These are phyloP conservation scores for Rhinoderma darwinii DNA, from an alignment of 2,113 vertebrate species.

Conservation along the genomic window DNA sequence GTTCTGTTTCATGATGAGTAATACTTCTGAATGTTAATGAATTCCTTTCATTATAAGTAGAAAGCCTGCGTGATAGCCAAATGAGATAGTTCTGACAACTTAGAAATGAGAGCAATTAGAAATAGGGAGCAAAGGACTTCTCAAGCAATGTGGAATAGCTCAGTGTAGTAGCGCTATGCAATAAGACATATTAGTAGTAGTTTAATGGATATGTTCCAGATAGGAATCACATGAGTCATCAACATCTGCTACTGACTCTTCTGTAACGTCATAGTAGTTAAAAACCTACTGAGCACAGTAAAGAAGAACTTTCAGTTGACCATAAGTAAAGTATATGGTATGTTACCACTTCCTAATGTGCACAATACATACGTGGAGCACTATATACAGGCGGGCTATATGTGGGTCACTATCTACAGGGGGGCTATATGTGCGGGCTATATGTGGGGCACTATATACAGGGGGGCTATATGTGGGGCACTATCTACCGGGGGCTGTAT, in stretches of 20 bases:
- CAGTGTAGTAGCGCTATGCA: conserved; percentile 3
- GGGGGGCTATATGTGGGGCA: too few species aligned
- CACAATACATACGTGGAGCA: not conserved
- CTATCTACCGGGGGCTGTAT: too few species aligned
- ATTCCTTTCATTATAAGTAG: conserved; percentile 41
- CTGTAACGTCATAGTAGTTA: not conserved
- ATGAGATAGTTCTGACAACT: conserved; percentile 45
- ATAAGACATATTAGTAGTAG: conserved; percentile 24
- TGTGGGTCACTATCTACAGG: too few species aligned
- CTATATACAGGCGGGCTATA: too few species aligned
- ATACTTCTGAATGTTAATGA: conserved; percentile 33
- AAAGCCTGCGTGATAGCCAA: conserved; percentile 44
- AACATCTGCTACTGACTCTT: conserved; percentile 26
- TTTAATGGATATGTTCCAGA: conserved; percentile 42
- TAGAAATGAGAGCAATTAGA: conserved; percentile 23
- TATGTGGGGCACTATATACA: too few species aligned
- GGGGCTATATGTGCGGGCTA: too few species aligned
- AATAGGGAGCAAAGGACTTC: not conserved
- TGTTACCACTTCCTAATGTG: not conserved
- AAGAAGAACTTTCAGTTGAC: not conserved
- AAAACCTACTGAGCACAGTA: not conserved
- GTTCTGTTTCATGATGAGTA: conserved; percentile 32
- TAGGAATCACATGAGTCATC: conserved; percentile 45
- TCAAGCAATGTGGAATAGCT: conserved; percentile 41
- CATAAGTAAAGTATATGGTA: not conserved